phyloP scores from a whole-genome alignment of 2,113 vertebrate genomes.

The Tragulus kanchil region DNA sequence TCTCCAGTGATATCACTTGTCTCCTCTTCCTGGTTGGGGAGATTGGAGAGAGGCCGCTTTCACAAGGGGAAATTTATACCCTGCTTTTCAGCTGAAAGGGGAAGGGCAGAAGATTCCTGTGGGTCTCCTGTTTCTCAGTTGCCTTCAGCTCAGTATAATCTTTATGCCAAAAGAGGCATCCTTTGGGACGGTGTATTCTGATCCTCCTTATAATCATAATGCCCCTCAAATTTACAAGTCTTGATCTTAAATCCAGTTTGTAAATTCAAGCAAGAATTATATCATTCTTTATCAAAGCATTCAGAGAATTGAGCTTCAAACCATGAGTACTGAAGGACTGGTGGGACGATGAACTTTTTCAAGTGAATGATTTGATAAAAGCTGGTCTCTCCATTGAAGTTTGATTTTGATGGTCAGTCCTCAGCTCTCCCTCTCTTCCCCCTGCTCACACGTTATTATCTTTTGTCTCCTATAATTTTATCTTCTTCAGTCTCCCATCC shows the following conservation, averaged over 20 bases:
- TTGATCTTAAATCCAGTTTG: constrained; percentile 37
- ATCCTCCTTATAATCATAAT: not conserved
- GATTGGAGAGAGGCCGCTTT: not conserved
- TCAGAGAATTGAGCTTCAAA: constrained; percentile 50
- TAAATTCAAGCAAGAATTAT: constrained; percentile 37
- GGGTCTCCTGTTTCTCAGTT: not conserved
- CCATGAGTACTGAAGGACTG: constrained; percentile 10
- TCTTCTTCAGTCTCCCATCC: not conserved
- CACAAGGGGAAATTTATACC: not conserved
- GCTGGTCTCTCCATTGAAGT: not conserved
- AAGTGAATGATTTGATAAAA: constrained; percentile 49
- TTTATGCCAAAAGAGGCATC: not conserved
- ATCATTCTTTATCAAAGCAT: constrained; percentile 50
- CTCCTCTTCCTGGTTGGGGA: not conserved
- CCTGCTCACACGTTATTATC: not conserved
- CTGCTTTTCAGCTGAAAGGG: not conserved
- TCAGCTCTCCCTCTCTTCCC: not conserved
- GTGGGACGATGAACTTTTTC: constrained; percentile 39
- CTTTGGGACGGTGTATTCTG: not conserved
- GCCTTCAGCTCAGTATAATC: not conserved
- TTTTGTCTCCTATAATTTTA: constrained; percentile 13
- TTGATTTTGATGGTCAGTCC: constrained; percentile 44
- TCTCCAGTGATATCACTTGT: not conserved
- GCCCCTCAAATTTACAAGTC: not conserved
- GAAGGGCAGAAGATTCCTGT: not conserved